Base-by-base conservation (phyloP, 2,797 vertebrate genomes). In the Fringilla coelebs region DNA sequence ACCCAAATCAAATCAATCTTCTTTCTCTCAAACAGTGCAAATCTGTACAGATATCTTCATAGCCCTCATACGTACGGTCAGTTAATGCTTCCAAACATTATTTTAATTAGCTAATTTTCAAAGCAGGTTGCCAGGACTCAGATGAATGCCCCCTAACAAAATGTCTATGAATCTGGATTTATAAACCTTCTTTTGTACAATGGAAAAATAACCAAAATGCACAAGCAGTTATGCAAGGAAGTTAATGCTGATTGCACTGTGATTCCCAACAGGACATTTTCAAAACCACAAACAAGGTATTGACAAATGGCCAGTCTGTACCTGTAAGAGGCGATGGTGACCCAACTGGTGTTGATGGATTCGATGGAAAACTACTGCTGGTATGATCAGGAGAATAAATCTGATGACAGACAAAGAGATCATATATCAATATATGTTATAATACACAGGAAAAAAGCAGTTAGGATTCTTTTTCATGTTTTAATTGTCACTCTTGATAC, bases 381-480 rank as follows among this genome's bases (percentile, higher is more conserved):
- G 99, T 99, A 97, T 99, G 99, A 98, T 99, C 99, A 97, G 99
- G 99, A 96, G 99, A 99, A 98, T 99, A 99, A 98, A 99, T 99
- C 99, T 99, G 98, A 65, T 60, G 94, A 81, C 88, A 97, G 85
- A 96, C 12, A 28, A 94, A 90, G 83, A 89, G 85, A 55, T 16
- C 36, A 93, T 13, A 10, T 62, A 85, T 96, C 66, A 96, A 73
- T 81, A 96, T 55, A 83, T 65, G 66, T 75, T 68, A 91, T 25
- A 87, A 90, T 25, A 61, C 31, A 91, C 17, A 49, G 24, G 24
- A 8, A 90, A 88, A 63, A 65, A 41, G 45, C 73, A 32, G 94
- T 95, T 97, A 88, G 80, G 61, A 90, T 67, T 73, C 74, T 87
- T 89, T 97, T 97, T 97, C 95, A 95, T 82, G 87, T 96, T 97